A percentile compares a stretch with the other conserved stretches of the same genome.
Evolutionary conservation across 2,888 invertebrate genomes (phyloP).

Genomic region (Ametastegia equiseti): DNA sequence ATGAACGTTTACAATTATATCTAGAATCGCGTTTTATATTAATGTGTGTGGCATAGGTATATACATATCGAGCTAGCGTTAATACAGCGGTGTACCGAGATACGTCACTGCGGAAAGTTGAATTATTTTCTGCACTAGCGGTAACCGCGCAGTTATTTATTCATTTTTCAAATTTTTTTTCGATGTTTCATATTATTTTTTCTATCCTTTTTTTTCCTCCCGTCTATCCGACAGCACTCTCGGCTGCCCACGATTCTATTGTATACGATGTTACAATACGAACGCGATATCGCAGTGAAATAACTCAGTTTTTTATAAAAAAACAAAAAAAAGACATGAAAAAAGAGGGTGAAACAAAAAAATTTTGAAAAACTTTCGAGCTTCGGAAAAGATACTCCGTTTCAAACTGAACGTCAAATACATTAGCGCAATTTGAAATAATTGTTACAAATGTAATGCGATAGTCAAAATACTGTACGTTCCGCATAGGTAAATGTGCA

Average conservation of each 20-base stretch:
- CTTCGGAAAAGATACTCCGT: background rate
- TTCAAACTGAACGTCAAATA: background rate
- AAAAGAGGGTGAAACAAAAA: background rate
- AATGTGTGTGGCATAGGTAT: no score
- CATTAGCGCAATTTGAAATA: no score
- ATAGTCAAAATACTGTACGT: no score
- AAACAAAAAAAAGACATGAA: background rate
- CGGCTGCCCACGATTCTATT: background rate
- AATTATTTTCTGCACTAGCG: conserved; percentile 13
- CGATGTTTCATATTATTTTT: background rate
- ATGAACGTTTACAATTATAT: background rate
- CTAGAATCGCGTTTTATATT: no score
- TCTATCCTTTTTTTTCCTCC: background rate
- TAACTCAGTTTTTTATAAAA: background rate
- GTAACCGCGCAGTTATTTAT: background rate
- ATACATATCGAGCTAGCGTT: background rate
- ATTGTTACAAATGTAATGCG: no score
- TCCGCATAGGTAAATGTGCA: no score
- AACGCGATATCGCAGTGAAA: conserved; percentile 17
- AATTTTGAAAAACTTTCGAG: conserved; percentile 1
- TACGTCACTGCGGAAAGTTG: background rate
- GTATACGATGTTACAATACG: conserved; percentile 30
- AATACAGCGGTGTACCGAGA: background rate
- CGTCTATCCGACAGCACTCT: background rate
- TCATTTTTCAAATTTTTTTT: background rate